Base-by-base conservation (phyloP, 2,113 vertebrate genomes). In the Boulengeromyrus knoepffleri region DNA sequence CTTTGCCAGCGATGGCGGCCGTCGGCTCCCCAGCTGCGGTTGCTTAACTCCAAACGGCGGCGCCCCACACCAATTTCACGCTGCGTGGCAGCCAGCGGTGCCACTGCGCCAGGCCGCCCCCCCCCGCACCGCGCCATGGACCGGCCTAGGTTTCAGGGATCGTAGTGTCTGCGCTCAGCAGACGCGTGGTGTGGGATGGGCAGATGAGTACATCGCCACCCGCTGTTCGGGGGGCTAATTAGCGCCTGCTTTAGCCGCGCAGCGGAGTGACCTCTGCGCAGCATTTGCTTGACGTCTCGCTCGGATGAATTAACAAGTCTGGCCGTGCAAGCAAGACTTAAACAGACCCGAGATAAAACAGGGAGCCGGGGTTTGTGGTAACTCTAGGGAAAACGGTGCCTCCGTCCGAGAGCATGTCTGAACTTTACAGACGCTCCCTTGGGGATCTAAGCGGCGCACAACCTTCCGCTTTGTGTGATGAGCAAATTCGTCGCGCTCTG, bases 31-130 rank as follows among this genome's bases (percentile, higher is more conserved):
- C 70, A 77, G 70, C 13, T 77, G 84, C 42, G 21, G 45, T n/a
- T 9, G 90, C 87, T 94, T 93, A 87, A 77, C 90, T 93, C 94
- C 90, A 93, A 91, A 92, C 88, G 58, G 85, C 83, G 24, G 58
- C 56, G 45, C 39, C 70, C 80, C 86, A 77, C 56, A 39, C 88
- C 27, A 21, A 87, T 50, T 42, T 13, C 66, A 39, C 27, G n/a
- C 50, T 56, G 31, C 5, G 5, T 53, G 47, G 46, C 21, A 8
- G 83, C 5, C 21, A 21, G 42, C 5, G 3, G n/a, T 27, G 47
- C n/a, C 24, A 15, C 47, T 7, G 47, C 21, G 9, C 47, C 45
- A 21, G 19, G 21, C 12, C n/a, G 5, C 0, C n/a, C 12, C 50
- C 5, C 15, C 53, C 53, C 1, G 3, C n/a, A 39, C n/a, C 9